phyloP scores from a whole-genome alignment of 2,113 vertebrate species.

The Micromys minutus region DNA sequence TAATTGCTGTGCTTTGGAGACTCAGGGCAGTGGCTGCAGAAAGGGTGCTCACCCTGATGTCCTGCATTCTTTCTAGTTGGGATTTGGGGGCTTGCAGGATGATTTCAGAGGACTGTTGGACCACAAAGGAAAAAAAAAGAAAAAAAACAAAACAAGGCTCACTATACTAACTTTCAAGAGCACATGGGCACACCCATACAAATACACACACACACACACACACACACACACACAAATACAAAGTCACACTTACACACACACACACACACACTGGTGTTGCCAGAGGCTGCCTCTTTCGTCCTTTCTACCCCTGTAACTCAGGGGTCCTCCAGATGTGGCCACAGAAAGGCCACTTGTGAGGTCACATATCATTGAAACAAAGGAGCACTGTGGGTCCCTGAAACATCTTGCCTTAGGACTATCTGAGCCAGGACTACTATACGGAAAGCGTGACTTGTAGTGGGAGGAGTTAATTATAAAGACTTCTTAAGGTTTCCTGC shows the following conservation, averaged over 20 bases:
- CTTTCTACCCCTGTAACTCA: not conserved
- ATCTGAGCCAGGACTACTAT: not conserved
- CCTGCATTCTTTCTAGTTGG: not conserved
- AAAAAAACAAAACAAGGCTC: not conserved
- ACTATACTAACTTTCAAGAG: not conserved
- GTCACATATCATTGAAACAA: not conserved
- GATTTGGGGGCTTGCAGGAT: not conserved
- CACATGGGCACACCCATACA: not conserved
- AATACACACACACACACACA: not conserved
- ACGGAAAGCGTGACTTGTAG: not conserved
- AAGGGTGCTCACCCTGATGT: not conserved
- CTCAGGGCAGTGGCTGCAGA: not conserved
- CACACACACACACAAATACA: no score
- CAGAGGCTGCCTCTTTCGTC: not conserved
- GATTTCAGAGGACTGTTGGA: not conserved
- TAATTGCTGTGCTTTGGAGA: no score
- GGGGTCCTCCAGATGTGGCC: not conserved
- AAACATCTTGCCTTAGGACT: not conserved
- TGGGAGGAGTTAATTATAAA: not conserved
- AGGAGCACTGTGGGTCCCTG: not conserved
- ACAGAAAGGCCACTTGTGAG: not conserved
- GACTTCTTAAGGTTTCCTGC: not conserved
- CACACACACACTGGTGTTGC: not conserved
- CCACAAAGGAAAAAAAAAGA: not conserved
- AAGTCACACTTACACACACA: no score